A percentile compares a stretch with the other conserved stretches of the same genome.
These are phyloP conservation scores for Augiades crinisus DNA, from an alignment of 2,888 invertebrate genomes.

Conservation along the genomic window DNA sequence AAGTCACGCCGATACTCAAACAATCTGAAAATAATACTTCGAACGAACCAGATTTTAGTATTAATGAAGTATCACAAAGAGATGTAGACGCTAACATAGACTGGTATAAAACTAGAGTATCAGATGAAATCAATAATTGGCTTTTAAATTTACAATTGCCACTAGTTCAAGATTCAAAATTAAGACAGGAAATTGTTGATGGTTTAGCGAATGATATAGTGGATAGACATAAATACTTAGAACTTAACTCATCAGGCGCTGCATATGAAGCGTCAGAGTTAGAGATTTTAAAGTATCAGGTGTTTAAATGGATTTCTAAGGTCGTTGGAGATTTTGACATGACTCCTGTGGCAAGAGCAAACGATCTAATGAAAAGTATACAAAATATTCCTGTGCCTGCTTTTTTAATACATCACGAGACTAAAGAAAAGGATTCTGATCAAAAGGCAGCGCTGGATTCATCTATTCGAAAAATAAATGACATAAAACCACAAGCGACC, in stretches of 20 bases:
- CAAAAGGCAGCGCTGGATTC: not conserved
- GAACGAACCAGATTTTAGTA: conserved; percentile 29
- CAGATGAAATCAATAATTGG: conserved; percentile 55
- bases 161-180: conserved; percentile 34
- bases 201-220: conserved; percentile 59
- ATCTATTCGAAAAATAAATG: not conserved
- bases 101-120: conserved; percentile 37
- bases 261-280: conserved; percentile 46
- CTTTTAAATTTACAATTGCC: conserved; percentile 41
- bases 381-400: conserved; percentile 45
- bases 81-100: conserved; percentile 34
- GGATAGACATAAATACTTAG: conserved; percentile 56
- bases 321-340: conserved; percentile 47
- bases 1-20: not conserved
- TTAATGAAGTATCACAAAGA: conserved; percentile 30
- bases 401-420: conserved; percentile 28
- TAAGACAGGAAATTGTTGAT: conserved; percentile 43
- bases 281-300: conserved; percentile 59
- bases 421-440: not conserved
- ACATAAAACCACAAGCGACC: conserved; percentile 6
- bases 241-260: conserved; percentile 41
- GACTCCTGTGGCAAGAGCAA: conserved; percentile 44
- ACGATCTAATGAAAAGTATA: conserved; percentile 51
- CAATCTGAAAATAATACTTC: conserved; percentile 7
- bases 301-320: conserved; percentile 64